Conservation (phyloP, 1,140 invertebrate species). For the Trichonephila inaurata region DNA sequence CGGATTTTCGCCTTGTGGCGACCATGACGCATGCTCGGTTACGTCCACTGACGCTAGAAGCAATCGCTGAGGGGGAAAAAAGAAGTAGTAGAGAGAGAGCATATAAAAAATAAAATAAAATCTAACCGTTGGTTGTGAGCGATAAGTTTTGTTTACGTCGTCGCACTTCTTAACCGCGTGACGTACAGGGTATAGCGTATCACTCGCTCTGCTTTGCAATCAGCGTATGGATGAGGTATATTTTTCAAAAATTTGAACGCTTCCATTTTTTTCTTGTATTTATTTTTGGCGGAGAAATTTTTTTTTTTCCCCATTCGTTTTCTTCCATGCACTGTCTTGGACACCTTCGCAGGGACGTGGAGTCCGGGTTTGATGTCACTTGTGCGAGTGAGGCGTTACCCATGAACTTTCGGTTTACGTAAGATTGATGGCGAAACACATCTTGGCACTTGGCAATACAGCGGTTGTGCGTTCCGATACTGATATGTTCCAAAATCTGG, state of each 20-base stretch:
- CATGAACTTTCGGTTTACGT: constrained; percentile 11
- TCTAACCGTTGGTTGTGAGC: constrained; percentile 57
- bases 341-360: neutral
- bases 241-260: constrained; percentile 54
- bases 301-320: neutral
- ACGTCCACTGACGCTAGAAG: constrained; percentile 49
- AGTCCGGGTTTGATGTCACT: constrained; percentile 24
- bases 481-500: neutral
- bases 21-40: constrained; percentile 60
- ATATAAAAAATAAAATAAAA: constrained; percentile 55
- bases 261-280: constrained; percentile 6
- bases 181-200: constrained; percentile 42
- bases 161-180: constrained; percentile 47
- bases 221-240: constrained; percentile 6
- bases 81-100: constrained; percentile 46
- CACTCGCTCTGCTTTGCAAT: constrained; percentile 9
- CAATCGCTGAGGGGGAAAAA: constrained; percentile 61
- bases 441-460: neutral
- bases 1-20: constrained; percentile 57
- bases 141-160: constrained; percentile 75
- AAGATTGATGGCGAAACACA: neutral
- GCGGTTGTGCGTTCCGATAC: neutral
- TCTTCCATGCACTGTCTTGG: neutral
- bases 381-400: neutral
- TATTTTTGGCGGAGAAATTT: neutral